These are phyloP conservation scores for Metopolophium dirhodum DNA, from an alignment of 1,140 invertebrate genomes.

Conservation along the genomic window DNA sequence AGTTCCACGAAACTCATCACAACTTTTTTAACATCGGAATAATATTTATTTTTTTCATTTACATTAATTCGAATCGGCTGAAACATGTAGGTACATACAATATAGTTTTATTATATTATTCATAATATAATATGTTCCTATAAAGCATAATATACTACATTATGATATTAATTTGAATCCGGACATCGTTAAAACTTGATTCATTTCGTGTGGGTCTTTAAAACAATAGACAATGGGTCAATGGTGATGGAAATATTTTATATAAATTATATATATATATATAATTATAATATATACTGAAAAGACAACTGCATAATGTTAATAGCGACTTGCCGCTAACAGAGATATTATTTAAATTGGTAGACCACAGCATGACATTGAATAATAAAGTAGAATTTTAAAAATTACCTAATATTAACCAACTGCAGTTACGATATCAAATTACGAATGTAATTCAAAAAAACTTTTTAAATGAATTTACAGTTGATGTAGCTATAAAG, in stretches of 20 bases:
- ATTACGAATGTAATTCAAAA: neutral
- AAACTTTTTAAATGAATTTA: neutral
- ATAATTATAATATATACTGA: neutral
- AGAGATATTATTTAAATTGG: constrained; percentile 13
- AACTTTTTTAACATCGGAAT: neutral
- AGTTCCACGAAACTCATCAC: neutral
- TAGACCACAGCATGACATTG: neutral
- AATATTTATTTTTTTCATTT: neutral
- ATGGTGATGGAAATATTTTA: neutral
- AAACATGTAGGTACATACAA: neutral
- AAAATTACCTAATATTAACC: neutral
- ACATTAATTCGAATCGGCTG: neutral
- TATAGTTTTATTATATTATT: neutral
- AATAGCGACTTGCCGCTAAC: neutral
- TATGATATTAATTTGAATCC: neutral
- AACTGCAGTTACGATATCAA: neutral
- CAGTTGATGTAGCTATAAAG: neutral
- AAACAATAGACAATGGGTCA: constrained; percentile 9
- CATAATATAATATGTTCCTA: neutral
- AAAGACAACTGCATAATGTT: neutral
- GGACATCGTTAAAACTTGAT: neutral
- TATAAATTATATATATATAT: neutral
- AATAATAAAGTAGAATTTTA: neutral
- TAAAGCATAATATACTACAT: neutral
- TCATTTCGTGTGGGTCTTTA: neutral